Evolutionary conservation across 1,140 invertebrate species (phyloP).

Genomic region (Saccostrea glomerata): DNA sequence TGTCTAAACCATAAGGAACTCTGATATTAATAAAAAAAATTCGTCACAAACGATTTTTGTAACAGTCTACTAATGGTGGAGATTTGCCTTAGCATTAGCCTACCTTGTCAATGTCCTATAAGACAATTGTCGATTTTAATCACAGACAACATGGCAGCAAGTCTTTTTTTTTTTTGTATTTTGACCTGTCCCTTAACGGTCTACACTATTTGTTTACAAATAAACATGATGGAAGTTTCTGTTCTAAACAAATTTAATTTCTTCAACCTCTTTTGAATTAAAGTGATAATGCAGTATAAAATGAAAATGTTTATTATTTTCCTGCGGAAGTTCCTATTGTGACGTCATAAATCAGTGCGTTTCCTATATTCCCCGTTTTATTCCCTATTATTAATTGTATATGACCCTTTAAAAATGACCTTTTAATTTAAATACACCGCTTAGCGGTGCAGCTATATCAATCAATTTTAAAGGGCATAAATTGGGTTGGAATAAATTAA

Average conservation of each 20-base stretch:
- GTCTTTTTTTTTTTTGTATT: background rate
- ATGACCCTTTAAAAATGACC: background rate
- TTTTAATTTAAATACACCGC: background rate
- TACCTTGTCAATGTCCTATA: background rate
- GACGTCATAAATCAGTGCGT: background rate
- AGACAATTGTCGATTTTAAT: background rate
- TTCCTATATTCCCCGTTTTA: background rate
- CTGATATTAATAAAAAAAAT: background rate
- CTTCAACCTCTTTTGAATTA: background rate
- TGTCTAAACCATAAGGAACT: background rate
- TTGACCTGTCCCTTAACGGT: background rate
- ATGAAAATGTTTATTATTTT: background rate
- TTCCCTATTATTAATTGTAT: background rate
- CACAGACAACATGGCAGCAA: background rate
- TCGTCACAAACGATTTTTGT: background rate
- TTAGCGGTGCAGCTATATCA: background rate
- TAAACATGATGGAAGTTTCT: background rate
- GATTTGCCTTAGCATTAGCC: background rate
- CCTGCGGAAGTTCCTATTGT: background rate
- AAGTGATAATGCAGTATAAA: background rate
- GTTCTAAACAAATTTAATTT: too few species aligned
- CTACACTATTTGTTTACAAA: constrained; percentile 14
- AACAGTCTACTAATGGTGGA: background rate
- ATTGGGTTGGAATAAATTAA: background rate
- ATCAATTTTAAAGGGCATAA: background rate